Base-by-base conservation (phyloP, 1,140 invertebrate species). In the Ips nitidus region DNA sequence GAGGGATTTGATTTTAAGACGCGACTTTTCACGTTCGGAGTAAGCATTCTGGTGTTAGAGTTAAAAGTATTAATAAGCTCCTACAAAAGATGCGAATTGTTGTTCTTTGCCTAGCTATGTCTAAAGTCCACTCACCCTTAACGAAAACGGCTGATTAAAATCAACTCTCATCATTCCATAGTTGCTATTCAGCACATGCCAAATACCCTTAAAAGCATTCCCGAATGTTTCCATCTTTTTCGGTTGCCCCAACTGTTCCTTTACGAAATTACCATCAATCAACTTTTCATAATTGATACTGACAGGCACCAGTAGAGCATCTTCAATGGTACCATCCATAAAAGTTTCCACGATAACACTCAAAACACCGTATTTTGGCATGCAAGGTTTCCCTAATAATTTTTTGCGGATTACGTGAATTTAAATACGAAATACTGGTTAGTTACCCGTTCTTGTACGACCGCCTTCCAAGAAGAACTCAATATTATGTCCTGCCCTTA, bases 381-480 rank as follows among this genome's bases (percentile, higher is more conserved):
- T 87, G 65, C 90, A 90, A 0, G 94, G 91, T 81, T 96, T 71
- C 3, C 63, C 61, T 63, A 50, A 65, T 38, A 43, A 2, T 22
- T 22, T 0, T 22, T 22, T 22, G 22, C 53, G 2, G 37, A 8
- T 37, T 38, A 22, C 8, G 37, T 2, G 3, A 56, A 1, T 37
- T 37, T 56, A 59, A 62, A 50, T 95, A 7, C 2, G 36, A 50
- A 4, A 7, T 58, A 40, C 41, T 58, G 40, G 4, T 59, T 22
- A 22, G 22, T 22, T 63, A 2, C 96, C 96, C 8, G 93, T 96
- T 69, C 95, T 85, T 0, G 93, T 94, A 2, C 96, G 83, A 2
- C 95, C 95, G 22, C 96, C 97, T 83, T 98, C 97, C 56, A 98
- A 89, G 79, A 97, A 98, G 80, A 98, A 98, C 78, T 98, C 96